phyloP scores from a whole-genome alignment of 1,140 invertebrate genomes.

The Drosophila malerkotliana region DNA sequence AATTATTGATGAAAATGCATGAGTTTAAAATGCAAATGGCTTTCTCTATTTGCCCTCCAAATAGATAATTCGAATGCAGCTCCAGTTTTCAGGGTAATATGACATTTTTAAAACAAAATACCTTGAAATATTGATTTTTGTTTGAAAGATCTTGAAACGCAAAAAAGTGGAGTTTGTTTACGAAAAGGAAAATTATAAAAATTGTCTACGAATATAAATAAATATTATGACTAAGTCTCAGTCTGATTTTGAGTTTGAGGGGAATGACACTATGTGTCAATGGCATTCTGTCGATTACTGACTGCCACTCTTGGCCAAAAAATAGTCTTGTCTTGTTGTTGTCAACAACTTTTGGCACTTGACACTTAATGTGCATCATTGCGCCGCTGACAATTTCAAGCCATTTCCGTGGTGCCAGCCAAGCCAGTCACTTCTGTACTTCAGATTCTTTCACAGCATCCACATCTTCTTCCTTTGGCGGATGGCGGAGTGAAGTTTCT shows the following conservation, averaged over 20 bases:
- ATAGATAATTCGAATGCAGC: slow-evolving; percentile 24
- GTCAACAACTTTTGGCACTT: slow-evolving; percentile 80
- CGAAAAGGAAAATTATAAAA: slow-evolving; percentile 61
- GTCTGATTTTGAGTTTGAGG: slow-evolving; percentile 16
- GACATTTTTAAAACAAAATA: slow-evolving; percentile 44
- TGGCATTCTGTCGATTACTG: slow-evolving; percentile 25
- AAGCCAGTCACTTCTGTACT: slow-evolving; percentile 33
- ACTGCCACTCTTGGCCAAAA: slow-evolving; percentile 3
- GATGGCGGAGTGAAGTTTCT: slow-evolving; percentile 20
- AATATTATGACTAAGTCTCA: slow-evolving; percentile 50
- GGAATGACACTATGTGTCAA: slow-evolving; percentile 48
- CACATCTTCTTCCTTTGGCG: slow-evolving; percentile 15
- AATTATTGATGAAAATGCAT: slow-evolving; percentile 56
- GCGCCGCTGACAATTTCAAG: slow-evolving; percentile 80
- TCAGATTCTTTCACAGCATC: neutral
- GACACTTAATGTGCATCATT: slow-evolving; percentile 82
- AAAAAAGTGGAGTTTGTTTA: slow-evolving; percentile 60
- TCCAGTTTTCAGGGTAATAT: slow-evolving; percentile 31
- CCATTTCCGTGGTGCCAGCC: slow-evolving; percentile 73
- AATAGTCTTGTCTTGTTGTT: slow-evolving; percentile 41
- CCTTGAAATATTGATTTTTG: slow-evolving; percentile 35
- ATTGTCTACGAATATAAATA: slow-evolving; percentile 67
- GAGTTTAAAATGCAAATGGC: slow-evolving; percentile 27
- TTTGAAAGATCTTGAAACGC: slow-evolving; percentile 32
- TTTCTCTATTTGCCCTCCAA: slow-evolving; percentile 15